phyloP scores from a whole-genome alignment of 1,140 invertebrate genomes.

The Limonius californicus region DNA sequence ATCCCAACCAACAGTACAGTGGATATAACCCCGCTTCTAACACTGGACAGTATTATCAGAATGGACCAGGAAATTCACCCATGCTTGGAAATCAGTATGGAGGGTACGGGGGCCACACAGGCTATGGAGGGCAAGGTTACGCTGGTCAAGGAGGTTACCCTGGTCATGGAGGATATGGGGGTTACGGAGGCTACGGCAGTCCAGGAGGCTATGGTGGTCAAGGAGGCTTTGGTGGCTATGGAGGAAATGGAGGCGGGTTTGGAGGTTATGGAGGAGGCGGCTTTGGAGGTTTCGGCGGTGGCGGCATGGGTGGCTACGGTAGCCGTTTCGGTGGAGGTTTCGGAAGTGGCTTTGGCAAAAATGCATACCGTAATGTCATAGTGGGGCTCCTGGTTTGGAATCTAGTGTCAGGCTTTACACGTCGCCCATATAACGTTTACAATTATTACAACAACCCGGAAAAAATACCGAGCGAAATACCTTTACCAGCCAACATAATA shows the following conservation, averaged over 20 bases:
- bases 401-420: background rate
- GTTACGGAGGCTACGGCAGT: background rate
- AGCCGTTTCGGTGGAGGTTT: background rate
- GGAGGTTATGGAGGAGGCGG: background rate
- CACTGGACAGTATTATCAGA: no score
- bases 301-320: background rate
- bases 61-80: no score
- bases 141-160: no score
- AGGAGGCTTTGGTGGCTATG: background rate
- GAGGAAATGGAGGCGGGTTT: background rate
- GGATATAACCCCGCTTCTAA: no score
- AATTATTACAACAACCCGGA: constrained; percentile 10
- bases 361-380: background rate
- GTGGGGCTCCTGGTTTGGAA: background rate
- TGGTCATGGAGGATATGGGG: no score
- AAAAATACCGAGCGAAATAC: background rate
- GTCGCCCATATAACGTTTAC: background rate
- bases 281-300: background rate
- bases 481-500: background rate
- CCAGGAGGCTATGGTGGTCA: background rate
- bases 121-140: background rate
- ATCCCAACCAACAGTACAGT: no score
- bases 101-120: no score
- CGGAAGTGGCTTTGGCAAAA: background rate
- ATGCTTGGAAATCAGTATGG: no score